Evolutionary conservation across 1,140 invertebrate genomes (phyloP), one percentile per base, ranked within the genome.

Genomic region (Chymomyza costata): DNA sequence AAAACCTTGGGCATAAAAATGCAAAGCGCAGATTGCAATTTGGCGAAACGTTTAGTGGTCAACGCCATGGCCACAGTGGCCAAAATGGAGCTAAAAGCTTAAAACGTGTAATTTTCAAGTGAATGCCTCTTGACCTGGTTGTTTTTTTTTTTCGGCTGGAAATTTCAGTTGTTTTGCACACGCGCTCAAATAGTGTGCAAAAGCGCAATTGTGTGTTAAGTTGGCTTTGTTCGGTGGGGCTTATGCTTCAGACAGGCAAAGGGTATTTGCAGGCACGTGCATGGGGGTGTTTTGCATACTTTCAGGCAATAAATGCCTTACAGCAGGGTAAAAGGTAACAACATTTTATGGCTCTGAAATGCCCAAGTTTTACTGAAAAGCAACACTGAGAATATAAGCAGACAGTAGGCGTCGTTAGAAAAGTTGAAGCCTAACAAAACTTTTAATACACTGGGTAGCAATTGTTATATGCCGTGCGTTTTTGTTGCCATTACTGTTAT

Each of bases 121-220:
- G 61, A 80, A 58, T 68, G 68, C 68, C 74, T 80, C 74, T 80
- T 80, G 74, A 81, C 73, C 73, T 52, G 66, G 40, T 59, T 14
- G 13, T 19, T 28, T 28, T 28, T 28, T 6, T 28, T 28, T 28
- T 28, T 28, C 10, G 10, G 25, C 10, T 28, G 5, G 10, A 28
- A 28, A 28, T 28, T 10, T 6, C 10, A n/a, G n/a, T n/a, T n/a
- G n/a, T n/a, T n/a, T n/a, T n/a, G n/a, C n/a, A n/a, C n/a, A n/a
- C n/a, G 34, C 19, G 31, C 49, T 37, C 70, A 70, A 78, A 76
- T 76, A 65, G n/a, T n/a, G n/a, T 76, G 66, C 71, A 76, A 76
- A 76, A 78, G 71, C 71, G 71, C 71, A 76, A 76, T 78, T 76
- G 71, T 76, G 71, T 71, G 73, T 76, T 71, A 71, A 78, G 46